Percentiles rank a stretch among this genome's conserved stretches.
Conservation (phyloP, 1,140 invertebrate species). For the Andrena cerasifolii region DNA sequence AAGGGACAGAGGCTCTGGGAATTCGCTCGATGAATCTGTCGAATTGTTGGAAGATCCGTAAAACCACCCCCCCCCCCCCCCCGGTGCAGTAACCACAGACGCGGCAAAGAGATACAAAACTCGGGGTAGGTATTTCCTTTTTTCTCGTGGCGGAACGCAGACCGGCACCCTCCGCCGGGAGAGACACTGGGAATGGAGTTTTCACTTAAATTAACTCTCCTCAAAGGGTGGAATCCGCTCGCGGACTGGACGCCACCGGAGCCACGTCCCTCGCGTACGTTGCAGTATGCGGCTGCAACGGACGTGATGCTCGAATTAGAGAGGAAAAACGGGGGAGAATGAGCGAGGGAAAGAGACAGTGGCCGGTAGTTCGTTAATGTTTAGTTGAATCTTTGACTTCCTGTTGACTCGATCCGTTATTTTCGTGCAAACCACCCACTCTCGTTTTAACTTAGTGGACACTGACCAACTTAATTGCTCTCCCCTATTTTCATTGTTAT, state of each 20-base stretch:
- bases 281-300: slow-evolving; percentile 49
- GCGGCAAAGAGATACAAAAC: slow-evolving; percentile 41
- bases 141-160: slow-evolving; percentile 24
- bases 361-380: slow-evolving; percentile 23
- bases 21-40: neutral
- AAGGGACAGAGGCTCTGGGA: neutral
- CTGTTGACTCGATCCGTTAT: neutral
- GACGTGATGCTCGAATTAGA: slow-evolving; percentile 24
- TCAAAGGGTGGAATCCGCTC: slow-evolving; percentile 42
- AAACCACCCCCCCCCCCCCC: no score
- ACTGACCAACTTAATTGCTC: neutral
- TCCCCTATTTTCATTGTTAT: neutral
- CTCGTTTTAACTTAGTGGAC: neutral
- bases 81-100: slow-evolving; percentile 6
- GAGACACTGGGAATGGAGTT: slow-evolving; percentile 64
- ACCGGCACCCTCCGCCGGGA: slow-evolving; percentile 9
- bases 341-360: no score
- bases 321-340: neutral
- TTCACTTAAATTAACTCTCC: slow-evolving; percentile 65
- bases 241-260: slow-evolving; percentile 13
- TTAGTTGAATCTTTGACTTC: slow-evolving; percentile 48
- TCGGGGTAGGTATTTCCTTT: slow-evolving; percentile 33
- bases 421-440: neutral
- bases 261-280: slow-evolving; percentile 25
- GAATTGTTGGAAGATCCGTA: neutral